Conservation (phyloP, 2,888 invertebrate species). For the Polyommatus iphigenia region DNA sequence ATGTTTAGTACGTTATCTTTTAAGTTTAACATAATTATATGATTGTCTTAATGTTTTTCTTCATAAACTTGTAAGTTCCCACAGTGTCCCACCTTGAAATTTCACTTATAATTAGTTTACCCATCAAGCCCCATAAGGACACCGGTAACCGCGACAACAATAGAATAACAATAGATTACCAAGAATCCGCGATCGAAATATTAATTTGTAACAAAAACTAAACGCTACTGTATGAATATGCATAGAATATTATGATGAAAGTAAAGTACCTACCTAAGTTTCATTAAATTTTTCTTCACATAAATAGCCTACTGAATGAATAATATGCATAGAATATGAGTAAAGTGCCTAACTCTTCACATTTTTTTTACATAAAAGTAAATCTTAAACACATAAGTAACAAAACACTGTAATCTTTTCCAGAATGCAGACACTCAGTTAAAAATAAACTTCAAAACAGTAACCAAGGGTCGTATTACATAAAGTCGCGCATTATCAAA, state of each 20-base stretch:
- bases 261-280: no score
- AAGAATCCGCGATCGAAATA: no score
- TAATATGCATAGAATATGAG: no score
- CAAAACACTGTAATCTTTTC: neutral
- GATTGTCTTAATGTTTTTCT: neutral
- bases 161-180: no score
- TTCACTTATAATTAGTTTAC: neutral
- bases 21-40: neutral
- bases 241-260: no score
- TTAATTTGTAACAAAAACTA: neutral
- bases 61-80: neutral
- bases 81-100: neutral
- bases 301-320: no score
- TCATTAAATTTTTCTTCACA: no score
- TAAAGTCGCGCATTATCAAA: conserved; percentile 45
- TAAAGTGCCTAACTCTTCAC: neutral
- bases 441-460: conserved; percentile 18
- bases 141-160: no score
- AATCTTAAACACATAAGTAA: neutral
- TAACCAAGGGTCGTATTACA: conserved; percentile 33
- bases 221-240: neutral
- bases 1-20: neutral
- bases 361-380: neutral
- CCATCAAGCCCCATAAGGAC: no score
- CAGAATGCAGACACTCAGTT: neutral